These are phyloP conservation scores for Australoheros facetus DNA, from an alignment of 2,797 vertebrate genomes.

Conservation along the genomic window DNA sequence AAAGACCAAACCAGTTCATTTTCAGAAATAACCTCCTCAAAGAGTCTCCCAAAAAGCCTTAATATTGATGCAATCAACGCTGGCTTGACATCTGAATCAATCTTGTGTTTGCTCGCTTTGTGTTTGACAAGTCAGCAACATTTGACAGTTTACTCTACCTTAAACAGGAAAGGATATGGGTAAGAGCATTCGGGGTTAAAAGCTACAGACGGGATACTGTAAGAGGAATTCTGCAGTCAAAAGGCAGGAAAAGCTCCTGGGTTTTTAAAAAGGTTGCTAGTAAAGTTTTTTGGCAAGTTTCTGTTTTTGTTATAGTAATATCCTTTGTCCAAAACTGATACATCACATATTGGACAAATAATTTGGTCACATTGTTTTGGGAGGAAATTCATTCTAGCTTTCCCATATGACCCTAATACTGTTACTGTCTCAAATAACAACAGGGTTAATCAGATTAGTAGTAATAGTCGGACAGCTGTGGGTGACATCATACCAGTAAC, in stretches of 20 bases:
- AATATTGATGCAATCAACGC: not conserved
- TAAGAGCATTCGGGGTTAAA: not conserved
- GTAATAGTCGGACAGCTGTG: slow-evolving; percentile 25
- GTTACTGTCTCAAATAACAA: slow-evolving; percentile 1
- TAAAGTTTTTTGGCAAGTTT: not conserved
- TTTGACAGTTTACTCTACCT: not conserved
- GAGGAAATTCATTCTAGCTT: not conserved
- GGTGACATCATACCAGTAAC: slow-evolving; percentile 46
- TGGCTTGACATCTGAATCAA: not conserved
- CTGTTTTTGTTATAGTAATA: not conserved
- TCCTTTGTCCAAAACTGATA: not conserved
- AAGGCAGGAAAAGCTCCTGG: not conserved
- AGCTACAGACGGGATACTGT: not conserved
- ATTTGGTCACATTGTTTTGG: not conserved
- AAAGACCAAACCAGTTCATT: not conserved
- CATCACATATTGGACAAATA: not conserved
- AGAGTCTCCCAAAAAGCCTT: not conserved
- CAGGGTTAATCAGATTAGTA: slow-evolving; percentile 12
- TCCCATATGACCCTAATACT: not conserved
- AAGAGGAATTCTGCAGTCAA: not conserved
- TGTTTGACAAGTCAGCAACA: not conserved
- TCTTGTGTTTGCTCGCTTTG: too few species aligned
- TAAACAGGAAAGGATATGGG: not conserved
- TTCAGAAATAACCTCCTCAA: not conserved
- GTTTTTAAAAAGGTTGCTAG: not conserved